Conservation (phyloP, 2,113 vertebrate species). For the Atlantisia rogersi region DNA sequence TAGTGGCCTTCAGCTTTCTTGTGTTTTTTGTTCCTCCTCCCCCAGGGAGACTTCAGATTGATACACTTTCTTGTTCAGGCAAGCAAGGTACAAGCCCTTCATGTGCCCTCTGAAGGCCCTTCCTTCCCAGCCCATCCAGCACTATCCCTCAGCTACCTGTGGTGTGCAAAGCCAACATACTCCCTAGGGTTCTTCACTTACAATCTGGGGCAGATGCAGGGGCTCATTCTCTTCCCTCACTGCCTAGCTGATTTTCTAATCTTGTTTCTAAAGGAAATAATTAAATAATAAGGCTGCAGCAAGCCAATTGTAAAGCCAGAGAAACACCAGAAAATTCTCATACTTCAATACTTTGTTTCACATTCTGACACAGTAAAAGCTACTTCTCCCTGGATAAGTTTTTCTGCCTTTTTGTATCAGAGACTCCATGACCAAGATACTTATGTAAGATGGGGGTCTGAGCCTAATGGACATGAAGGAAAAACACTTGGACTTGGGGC, state of each 20-base stretch:
- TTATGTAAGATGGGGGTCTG: not conserved
- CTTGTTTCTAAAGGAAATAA: not conserved
- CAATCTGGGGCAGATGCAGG: not conserved
- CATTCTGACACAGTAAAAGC: not conserved
- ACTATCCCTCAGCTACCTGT: not conserved
- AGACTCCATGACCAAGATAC: not conserved
- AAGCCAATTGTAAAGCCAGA: not conserved
- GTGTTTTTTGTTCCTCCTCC: not conserved
- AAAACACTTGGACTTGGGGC: not conserved
- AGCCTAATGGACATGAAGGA: not conserved
- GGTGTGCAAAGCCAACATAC: not conserved
- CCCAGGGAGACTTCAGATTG: not conserved
- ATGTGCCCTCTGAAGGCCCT: not conserved
- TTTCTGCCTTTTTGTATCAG: not conserved
- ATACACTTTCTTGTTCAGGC: not conserved
- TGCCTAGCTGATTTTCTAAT: not conserved
- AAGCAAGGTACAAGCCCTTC: not conserved
- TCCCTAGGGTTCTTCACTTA: not conserved
- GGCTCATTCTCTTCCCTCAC: not conserved
- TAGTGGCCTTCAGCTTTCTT: not conserved
- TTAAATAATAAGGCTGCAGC: not conserved
- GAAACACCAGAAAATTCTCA: not conserved
- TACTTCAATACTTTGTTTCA: not conserved
- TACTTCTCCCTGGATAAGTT: not conserved
- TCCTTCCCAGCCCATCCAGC: not conserved